Evolutionary conservation across 2,888 invertebrate species (phyloP).

Genomic region (Lasioglossum leucozonium): DNA sequence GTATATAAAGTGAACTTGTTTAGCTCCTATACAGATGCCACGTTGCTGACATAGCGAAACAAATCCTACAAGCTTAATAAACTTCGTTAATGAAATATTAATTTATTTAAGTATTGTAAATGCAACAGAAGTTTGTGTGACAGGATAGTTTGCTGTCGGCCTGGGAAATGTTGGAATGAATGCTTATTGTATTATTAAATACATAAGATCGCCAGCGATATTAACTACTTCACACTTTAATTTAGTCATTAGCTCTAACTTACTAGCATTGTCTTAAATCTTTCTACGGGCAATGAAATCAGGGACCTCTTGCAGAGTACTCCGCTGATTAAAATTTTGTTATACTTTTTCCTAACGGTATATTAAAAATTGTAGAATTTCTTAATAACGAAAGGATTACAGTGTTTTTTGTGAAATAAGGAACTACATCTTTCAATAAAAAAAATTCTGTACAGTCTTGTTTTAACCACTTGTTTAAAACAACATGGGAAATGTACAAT

Average conservation of each 20-base stretch:
- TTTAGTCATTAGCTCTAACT: constrained; percentile 74
- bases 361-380: constrained; percentile 55
- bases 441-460: background rate
- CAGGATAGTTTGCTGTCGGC: constrained; percentile 67
- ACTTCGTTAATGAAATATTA: constrained; percentile 66
- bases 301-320: constrained; percentile 38
- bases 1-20: constrained; percentile 34
- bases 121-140: constrained; percentile 75
- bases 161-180: constrained; percentile 79
- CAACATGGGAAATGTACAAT: constrained; percentile 10
- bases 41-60: constrained; percentile 34
- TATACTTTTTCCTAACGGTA: constrained; percentile 30
- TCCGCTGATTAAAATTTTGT: constrained; percentile 54
- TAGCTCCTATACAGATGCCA: constrained; percentile 29
- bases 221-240: constrained; percentile 74
- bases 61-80: constrained; percentile 56
- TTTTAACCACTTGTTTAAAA: constrained; percentile 15
- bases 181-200: constrained; percentile 78
- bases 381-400: constrained; percentile 1
- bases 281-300: constrained; percentile 65
- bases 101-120: constrained; percentile 78
- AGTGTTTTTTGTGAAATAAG: background rate
- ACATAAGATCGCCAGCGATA: constrained; percentile 83
- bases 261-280: constrained; percentile 57
- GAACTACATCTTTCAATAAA: constrained; percentile 2